phyloP scores from a whole-genome alignment of 2,113 vertebrate genomes.

The Limnothrissa miodon region DNA sequence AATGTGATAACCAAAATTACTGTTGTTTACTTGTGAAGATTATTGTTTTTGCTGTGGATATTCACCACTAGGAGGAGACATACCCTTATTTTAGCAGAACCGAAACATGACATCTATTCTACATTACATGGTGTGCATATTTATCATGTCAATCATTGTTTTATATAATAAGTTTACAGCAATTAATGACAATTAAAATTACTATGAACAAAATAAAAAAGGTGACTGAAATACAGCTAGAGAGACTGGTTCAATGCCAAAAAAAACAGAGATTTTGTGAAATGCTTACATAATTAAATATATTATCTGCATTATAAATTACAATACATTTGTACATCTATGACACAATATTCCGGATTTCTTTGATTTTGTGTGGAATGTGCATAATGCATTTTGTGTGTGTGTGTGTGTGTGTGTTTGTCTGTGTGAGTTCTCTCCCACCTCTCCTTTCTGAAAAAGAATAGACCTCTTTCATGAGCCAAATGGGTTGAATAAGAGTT shows the following conservation, averaged over 20 bases:
- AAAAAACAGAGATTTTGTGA: not conserved
- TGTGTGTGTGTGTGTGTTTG: not conserved
- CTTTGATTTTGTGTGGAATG: not conserved
- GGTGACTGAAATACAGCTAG: not conserved
- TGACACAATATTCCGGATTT: not conserved
- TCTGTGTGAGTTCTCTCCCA: not conserved
- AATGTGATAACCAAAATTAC: not conserved
- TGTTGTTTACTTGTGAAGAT: not conserved
- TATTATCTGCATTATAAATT: no score
- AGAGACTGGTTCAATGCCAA: not conserved
- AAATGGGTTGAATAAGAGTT: not conserved
- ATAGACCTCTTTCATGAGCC: not conserved
- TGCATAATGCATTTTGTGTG: no score
- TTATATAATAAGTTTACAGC: not conserved
- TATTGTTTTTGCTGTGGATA: not conserved
- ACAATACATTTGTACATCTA: not conserved
- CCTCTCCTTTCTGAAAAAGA: not conserved
- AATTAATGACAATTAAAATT: not conserved
- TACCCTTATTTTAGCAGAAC: not conserved
- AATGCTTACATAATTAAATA: no score
- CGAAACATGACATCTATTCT: not conserved
- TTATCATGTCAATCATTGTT: not conserved
- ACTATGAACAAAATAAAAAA: not conserved
- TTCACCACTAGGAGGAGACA: slow-evolving; percentile 31
- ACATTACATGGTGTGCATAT: not conserved